A percentile compares a stretch with the other conserved stretches of the same genome.
phyloP scores from a whole-genome alignment of 1,140 invertebrate genomes.

The Cryptotermes secundus region DNA sequence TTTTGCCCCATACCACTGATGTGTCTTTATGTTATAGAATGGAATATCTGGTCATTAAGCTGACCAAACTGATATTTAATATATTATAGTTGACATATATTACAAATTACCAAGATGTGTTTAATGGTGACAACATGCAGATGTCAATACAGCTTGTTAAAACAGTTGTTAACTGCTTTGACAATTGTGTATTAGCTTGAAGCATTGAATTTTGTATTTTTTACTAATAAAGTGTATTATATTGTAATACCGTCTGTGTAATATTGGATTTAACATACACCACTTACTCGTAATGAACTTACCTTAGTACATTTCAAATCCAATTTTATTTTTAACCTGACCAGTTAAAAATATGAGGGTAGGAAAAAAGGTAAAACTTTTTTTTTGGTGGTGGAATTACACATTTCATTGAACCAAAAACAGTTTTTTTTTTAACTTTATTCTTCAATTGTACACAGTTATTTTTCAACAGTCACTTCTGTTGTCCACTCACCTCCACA shows the following conservation, averaged over 20 bases:
- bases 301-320: too few relatives aligned
- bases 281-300: too few relatives aligned
- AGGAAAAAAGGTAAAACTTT: too few relatives aligned
- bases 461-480: too few relatives aligned
- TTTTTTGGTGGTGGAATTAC: too few relatives aligned
- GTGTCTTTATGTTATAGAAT: neutral
- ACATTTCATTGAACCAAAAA: too few relatives aligned
- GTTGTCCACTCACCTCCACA: too few relatives aligned
- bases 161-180: neutral
- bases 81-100: neutral
- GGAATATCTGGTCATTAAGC: neutral
- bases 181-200: neutral
- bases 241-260: neutral
- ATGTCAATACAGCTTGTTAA: neutral
- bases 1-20: neutral
- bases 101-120: neutral
- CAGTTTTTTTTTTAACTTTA: too few relatives aligned
- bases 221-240: constrained; percentile 20
- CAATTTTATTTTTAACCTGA: too few relatives aligned
- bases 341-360: too few relatives aligned
- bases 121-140: constrained; percentile 3
- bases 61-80: constrained; percentile 13
- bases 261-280: too few relatives aligned
- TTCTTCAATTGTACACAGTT: too few relatives aligned
- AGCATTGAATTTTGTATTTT: constrained; percentile 9